Conservation (phyloP, 2,113 vertebrate species). For the Erythrolamprus reginae region DNA sequence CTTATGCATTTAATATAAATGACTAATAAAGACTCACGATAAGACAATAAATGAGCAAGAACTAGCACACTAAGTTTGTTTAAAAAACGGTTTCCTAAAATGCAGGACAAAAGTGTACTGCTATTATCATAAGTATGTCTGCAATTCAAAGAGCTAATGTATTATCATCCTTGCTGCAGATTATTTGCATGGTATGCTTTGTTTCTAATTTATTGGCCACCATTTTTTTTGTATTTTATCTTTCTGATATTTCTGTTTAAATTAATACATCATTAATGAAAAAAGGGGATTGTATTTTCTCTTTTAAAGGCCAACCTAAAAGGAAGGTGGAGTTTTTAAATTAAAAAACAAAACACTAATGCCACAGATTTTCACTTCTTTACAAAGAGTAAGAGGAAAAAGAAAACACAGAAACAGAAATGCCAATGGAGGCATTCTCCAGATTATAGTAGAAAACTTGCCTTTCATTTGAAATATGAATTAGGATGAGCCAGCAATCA, state of each 20-base stretch:
- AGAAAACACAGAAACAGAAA: slow-evolving; percentile 40
- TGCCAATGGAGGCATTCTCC: neutral
- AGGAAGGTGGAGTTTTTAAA: neutral
- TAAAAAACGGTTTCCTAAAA: slow-evolving; percentile 51
- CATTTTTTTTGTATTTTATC: neutral
- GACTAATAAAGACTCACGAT: slow-evolving; percentile 81
- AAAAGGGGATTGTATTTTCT: neutral
- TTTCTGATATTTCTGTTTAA: neutral
- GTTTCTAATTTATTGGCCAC: neutral
- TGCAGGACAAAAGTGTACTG: slow-evolving; percentile 48
- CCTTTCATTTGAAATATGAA: neutral
- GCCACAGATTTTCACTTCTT: neutral
- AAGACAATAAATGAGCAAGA: slow-evolving; percentile 67
- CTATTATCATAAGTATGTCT: slow-evolving; percentile 12
- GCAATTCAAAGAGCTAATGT: slow-evolving; percentile 25
- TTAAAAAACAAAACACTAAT: neutral
- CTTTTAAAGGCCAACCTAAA: neutral
- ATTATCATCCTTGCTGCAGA: neutral
- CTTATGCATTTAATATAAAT: slow-evolving; percentile 74
- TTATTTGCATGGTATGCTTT: neutral
- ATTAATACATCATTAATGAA: neutral
- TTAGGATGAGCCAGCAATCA: slow-evolving; percentile 28
- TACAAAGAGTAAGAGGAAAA: neutral
- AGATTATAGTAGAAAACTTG: neutral
- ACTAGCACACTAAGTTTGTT: slow-evolving; percentile 45